These are phyloP conservation scores for Drosophila lutescens DNA, from an alignment of 2,888 invertebrate species.

Conservation along the genomic window DNA sequence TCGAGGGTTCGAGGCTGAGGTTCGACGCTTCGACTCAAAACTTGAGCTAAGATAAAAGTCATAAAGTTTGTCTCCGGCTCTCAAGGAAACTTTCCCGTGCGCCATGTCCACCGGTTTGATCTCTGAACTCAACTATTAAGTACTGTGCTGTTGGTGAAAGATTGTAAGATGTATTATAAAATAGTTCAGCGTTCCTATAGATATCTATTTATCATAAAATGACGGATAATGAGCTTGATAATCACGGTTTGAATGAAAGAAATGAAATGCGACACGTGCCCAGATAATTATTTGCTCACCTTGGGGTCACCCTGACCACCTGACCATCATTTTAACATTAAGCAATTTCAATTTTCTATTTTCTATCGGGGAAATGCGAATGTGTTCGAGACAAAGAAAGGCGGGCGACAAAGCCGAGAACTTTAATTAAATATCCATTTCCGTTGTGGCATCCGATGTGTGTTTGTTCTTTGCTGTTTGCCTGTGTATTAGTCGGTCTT, in stretches of 20 bases:
- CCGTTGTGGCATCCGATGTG: constrained; percentile 50
- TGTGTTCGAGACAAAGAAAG: constrained; percentile 8
- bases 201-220: no score
- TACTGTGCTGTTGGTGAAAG: no score
- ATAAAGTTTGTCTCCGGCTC: constrained; percentile 57
- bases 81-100: background rate
- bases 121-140: no score
- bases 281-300: background rate
- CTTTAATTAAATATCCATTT: constrained; percentile 77
- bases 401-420: constrained; percentile 51
- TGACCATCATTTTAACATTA: constrained; percentile 22
- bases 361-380: constrained; percentile 11
- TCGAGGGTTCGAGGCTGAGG: background rate
- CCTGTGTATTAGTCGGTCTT: constrained; percentile 48
- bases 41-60: constrained; percentile 70
- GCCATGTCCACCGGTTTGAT: no score
- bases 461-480: constrained; percentile 9
- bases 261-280: no score
- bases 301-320: background rate
- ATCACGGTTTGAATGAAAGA: no score
- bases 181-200: no score
- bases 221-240: no score
- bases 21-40: constrained; percentile 48
- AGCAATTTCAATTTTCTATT: constrained; percentile 40
- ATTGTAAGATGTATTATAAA: no score